A percentile compares a stretch with the other conserved stretches of the same genome.
Conservation (phyloP, 2,888 invertebrate species). For the Ophioninae sp. region DNA sequence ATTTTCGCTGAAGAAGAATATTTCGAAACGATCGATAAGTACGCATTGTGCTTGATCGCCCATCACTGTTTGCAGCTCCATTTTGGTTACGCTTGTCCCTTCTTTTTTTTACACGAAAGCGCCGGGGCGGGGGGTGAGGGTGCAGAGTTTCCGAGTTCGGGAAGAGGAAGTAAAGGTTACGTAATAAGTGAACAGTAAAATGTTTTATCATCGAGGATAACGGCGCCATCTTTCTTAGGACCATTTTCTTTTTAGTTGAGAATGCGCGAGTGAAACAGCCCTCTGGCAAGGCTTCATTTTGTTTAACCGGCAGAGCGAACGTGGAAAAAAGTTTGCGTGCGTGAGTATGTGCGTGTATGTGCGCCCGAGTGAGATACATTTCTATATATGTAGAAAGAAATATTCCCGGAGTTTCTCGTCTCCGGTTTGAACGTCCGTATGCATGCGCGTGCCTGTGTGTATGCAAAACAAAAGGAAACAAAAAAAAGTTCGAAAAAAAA, state of each 20-base stretch:
- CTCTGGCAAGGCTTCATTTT: not conserved
- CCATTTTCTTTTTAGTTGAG: not conserved
- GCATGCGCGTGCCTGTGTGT: constrained; percentile 65
- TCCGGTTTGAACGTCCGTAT: constrained; percentile 63
- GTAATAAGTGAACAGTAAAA: not conserved
- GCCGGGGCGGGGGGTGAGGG: not conserved
- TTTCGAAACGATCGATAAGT: constrained; percentile 19
- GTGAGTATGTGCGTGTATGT: not conserved
- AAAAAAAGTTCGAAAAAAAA: constrained; percentile 3
- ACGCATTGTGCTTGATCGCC: constrained; percentile 54
- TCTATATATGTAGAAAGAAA: not conserved
- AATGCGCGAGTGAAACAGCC: not conserved
- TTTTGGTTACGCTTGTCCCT: not conserved
- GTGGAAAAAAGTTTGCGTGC: not conserved
- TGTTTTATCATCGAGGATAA: not conserved
- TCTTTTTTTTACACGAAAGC: constrained; percentile 1
- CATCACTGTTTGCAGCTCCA: constrained; percentile 41
- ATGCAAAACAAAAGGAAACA: not conserved
- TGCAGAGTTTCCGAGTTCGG: not conserved
- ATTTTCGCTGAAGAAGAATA: constrained; percentile 4
- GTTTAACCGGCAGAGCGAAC: not conserved
- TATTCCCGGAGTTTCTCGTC: constrained; percentile 55
- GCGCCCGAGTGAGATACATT: not conserved
- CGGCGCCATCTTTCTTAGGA: not conserved
- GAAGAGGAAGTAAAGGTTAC: not conserved